Conservation (phyloP, 2,888 invertebrate species). For the Timema cristinae region DNA sequence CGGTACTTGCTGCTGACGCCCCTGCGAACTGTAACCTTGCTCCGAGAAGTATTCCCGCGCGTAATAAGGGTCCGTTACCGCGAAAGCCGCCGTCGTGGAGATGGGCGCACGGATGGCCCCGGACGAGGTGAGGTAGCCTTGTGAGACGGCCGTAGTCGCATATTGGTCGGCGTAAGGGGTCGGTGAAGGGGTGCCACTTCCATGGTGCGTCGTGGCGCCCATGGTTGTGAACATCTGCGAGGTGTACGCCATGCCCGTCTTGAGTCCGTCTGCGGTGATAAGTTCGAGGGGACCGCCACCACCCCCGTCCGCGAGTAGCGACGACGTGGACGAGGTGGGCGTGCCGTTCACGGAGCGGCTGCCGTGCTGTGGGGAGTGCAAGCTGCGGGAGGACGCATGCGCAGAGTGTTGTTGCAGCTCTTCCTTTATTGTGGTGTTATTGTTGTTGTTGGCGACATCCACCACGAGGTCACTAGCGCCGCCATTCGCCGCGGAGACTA, state of each 20-base stretch:
- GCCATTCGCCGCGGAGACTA: slow-evolving; percentile 45
- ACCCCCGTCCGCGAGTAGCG: slow-evolving; percentile 50
- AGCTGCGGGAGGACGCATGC: slow-evolving; percentile 48
- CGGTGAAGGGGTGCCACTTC: slow-evolving; percentile 59
- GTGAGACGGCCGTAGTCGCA: slow-evolving; percentile 36
- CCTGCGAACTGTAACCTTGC: slow-evolving; percentile 39
- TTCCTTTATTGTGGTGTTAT: slow-evolving; percentile 46
- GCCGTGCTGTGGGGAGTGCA: slow-evolving; percentile 61
- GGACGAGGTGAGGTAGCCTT: slow-evolving; percentile 42
- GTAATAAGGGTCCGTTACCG: slow-evolving; percentile 63
- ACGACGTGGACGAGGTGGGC: slow-evolving; percentile 61
- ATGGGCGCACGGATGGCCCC: slow-evolving; percentile 47
- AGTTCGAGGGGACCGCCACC: slow-evolving; percentile 47
- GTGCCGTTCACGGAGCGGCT: slow-evolving; percentile 64
- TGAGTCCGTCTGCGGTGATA: slow-evolving; percentile 48
- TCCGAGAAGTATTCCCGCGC: slow-evolving; percentile 72
- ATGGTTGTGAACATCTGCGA: slow-evolving; percentile 63
- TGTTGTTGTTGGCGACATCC: slow-evolving; percentile 47
- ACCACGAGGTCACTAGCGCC: slow-evolving; percentile 47
- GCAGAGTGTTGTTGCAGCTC: slow-evolving; percentile 45
- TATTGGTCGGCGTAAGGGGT: slow-evolving; percentile 53
- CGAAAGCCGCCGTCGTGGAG: slow-evolving; percentile 50
- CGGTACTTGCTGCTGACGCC: slow-evolving; percentile 34
- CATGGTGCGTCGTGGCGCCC: slow-evolving; percentile 35
- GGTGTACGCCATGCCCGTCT: slow-evolving; percentile 58